phyloP scores from a whole-genome alignment of 2,797 vertebrate species.

The Tauraco hartlaubi region DNA sequence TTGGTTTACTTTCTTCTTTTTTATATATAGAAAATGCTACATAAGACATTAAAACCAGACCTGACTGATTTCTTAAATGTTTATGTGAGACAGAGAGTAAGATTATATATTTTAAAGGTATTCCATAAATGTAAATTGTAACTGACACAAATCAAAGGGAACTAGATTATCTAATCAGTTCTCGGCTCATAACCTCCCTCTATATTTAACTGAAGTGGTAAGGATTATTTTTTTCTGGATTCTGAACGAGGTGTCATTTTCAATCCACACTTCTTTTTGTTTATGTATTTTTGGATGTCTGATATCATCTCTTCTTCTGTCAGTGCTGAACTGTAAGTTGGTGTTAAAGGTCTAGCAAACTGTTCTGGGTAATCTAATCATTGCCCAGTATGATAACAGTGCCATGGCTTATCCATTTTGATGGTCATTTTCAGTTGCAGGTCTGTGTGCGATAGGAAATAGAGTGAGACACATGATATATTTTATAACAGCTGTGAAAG shows the following conservation, averaged over 20 bases:
- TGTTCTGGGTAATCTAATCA: constrained; percentile 50
- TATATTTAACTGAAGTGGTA: constrained; percentile 63
- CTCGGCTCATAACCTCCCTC: constrained; percentile 23
- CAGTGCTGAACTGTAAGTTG: not conserved
- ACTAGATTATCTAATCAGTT: constrained; percentile 49
- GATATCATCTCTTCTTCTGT: constrained; percentile 46
- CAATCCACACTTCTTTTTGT: constrained; percentile 57
- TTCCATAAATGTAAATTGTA: not conserved
- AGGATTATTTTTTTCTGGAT: not conserved
- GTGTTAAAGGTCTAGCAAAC: constrained; percentile 51
- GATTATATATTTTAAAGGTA: not conserved
- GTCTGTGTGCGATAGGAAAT: not conserved
- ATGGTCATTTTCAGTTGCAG: constrained; percentile 4
- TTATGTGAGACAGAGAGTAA: not conserved
- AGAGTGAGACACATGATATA: not conserved
- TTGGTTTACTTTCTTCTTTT: not conserved
- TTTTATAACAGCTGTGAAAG: not conserved
- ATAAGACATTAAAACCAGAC: not conserved
- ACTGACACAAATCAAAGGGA: constrained; percentile 9
- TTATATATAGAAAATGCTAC: not conserved
- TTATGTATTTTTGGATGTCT: constrained; percentile 56
- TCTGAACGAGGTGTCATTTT: constrained; percentile 30
- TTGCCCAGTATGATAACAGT: not conserved
- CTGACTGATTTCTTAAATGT: constrained; percentile 11
- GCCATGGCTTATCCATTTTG: not conserved